Evolutionary conservation across 2,797 vertebrate species (phyloP), one percentile per base, ranked within the genome.

Genomic region (Leptodactylus fallax): DNA sequence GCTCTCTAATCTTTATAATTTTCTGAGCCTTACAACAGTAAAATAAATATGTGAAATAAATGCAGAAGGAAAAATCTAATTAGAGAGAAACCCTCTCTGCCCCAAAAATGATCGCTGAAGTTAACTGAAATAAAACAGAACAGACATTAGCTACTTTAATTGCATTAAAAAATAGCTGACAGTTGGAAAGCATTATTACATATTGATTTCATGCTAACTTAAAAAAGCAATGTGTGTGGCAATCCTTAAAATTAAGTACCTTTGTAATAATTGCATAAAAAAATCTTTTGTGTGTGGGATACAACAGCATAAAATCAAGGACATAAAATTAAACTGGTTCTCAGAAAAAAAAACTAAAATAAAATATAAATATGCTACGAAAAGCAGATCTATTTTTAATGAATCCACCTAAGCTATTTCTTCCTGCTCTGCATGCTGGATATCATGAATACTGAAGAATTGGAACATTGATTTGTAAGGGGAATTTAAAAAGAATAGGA

Each of bases 71-170:
- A 90, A 81, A 87, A 88, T 90, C 84, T 88, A 86, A 90, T 85
- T 85, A 72, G 19, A 74, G 45, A 87, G 58, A 88, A 87, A 85
- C 71, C 49, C n/a, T 77, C 78, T 85, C 71, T 81, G 85, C 71
- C 60, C 85, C 79, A 82, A 89, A 89, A 86, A 89, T 87, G 88
- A 89, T 89, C 61, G 85, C 80, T 83, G 69, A 86, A 87, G 91
- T 92, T 92, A 92, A 91, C 90, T 92, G 90, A 92, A 92, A 93
- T 90, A 90, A 89, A 92, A 90, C 91, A 91, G 90, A 90, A 92
- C 91, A 90, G 92, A 92, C 93, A 92, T 91, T 87, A 89, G 88
- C 85, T 58, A 86, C 88, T 89, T 89, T 87, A 89, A 89, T 92
- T 93, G 92, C 92, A 53, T 92, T 92, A 91, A 90, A 90, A 92